Conservation (phyloP, 2,113 vertebrate species). For the Piaya cayana region DNA sequence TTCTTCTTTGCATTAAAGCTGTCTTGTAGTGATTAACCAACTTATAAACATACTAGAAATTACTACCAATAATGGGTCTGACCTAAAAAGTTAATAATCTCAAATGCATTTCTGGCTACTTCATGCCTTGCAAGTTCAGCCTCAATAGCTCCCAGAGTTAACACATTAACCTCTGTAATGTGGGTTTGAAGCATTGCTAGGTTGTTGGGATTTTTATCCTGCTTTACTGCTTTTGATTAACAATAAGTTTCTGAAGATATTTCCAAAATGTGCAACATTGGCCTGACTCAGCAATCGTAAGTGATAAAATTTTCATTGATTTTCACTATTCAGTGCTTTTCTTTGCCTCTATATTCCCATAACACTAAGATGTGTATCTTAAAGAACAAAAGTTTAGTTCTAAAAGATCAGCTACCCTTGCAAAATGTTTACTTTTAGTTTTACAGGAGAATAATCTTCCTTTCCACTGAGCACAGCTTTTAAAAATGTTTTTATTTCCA, state of each 20-base stretch:
- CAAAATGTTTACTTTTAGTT: not conserved
- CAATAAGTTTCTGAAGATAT: not conserved
- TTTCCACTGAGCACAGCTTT: not conserved
- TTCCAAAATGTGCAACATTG: not conserved
- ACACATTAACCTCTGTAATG: not conserved
- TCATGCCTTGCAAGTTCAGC: not conserved
- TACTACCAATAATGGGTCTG: not conserved
- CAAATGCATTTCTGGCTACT: not conserved
- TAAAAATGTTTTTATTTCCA: accelerated
- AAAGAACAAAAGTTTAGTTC: not conserved
- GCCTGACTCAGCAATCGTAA: not conserved
- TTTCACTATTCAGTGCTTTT: not conserved
- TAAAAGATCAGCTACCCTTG: not conserved
- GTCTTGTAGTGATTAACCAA: not conserved
- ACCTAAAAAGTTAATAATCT: not conserved
- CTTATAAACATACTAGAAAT: not conserved
- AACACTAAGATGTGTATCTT: not conserved
- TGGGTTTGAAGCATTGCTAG: not conserved
- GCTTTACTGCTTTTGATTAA: not conserved
- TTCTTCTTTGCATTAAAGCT: not conserved
- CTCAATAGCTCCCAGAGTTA: not conserved
- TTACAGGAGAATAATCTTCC: not conserved
- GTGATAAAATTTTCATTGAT: not conserved
- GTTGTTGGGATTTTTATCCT: not conserved
- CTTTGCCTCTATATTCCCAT: not conserved